A percentile compares a stretch with the other conserved stretches of the same genome.
Evolutionary conservation across 1,140 invertebrate species (phyloP).

Genomic region (Eupeodes corollae): DNA sequence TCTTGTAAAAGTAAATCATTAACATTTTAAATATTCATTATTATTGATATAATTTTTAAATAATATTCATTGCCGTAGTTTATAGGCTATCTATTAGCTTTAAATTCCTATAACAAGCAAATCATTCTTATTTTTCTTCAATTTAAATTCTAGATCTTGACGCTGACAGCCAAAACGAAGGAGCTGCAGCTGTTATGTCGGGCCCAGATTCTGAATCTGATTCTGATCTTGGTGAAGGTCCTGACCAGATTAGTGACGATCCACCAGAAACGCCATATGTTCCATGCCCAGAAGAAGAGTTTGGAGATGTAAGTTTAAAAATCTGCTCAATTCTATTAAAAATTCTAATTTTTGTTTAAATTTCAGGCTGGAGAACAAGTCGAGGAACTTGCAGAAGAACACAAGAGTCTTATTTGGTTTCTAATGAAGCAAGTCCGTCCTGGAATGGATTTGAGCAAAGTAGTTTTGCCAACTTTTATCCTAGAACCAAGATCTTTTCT

Average conservation of each 20-base stretch:
- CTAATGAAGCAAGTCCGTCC: constrained; percentile 88
- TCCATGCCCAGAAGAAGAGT: constrained; percentile 52
- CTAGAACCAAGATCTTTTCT: constrained; percentile 86
- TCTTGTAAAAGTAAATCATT: too few species aligned
- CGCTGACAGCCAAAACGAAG: constrained; percentile 34
- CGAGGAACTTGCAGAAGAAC: constrained; percentile 86
- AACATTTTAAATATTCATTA: too few species aligned
- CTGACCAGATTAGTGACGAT: constrained; percentile 15
- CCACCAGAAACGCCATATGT: constrained; percentile 51
- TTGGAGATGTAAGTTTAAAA: constrained; percentile 48
- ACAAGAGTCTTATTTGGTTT: constrained; percentile 89
- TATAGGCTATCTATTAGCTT: too few species aligned
- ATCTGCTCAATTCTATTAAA: neutral
- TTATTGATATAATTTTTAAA: too few species aligned
- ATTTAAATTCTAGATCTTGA: constrained; percentile 23
- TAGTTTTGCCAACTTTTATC: constrained; percentile 82
- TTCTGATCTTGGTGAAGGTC: constrained; percentile 18
- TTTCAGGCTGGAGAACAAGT: constrained; percentile 73
- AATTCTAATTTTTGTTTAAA: neutral
- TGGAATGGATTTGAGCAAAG: constrained; percentile 93
- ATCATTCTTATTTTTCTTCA: neutral
- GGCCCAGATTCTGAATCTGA: constrained; percentile 29
- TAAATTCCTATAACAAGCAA: too few species aligned
- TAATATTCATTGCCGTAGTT: too few species aligned
- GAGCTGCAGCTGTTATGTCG: constrained; percentile 24